Evolutionary conservation across 2,113 vertebrate genomes (phyloP).

Genomic region (Serilophus lunatus): DNA sequence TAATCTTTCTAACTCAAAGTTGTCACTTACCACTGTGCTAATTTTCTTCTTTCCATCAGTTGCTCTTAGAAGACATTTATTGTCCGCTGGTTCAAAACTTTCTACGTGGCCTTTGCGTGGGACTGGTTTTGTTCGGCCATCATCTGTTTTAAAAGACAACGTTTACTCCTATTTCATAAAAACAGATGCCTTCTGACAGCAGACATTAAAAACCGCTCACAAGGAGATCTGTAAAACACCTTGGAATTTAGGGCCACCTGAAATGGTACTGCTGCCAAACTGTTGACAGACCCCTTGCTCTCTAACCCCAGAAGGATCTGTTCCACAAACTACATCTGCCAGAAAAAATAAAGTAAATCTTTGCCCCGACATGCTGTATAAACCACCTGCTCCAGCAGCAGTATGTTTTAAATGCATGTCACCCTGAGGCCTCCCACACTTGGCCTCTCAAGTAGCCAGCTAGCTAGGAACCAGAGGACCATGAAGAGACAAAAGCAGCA

Average conservation of each 20-base stretch:
- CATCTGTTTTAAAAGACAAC: constrained; percentile 73
- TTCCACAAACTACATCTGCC: background rate
- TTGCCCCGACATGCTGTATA: fast-evolving
- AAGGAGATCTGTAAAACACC: background rate
- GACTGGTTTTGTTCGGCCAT: constrained; percentile 91
- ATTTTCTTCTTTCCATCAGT: constrained; percentile 97
- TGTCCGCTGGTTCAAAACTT: constrained; percentile 89
- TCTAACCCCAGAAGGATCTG: background rate
- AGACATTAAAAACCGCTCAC: background rate
- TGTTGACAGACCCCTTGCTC: background rate
- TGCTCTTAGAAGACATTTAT: constrained; percentile 95
- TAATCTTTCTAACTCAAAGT: background rate
- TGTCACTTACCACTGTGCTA: constrained; percentile 91
- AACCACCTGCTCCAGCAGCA: background rate
- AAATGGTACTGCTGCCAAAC: background rate
- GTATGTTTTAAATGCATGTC: fast-evolving
- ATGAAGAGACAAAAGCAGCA: background rate
- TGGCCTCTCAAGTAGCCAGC: background rate
- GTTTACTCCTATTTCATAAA: background rate
- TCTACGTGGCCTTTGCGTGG: constrained; percentile 88
- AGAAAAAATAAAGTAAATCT: background rate
- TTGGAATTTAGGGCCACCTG: background rate
- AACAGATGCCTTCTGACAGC: background rate
- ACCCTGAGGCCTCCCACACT: background rate
- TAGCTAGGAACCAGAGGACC: background rate